Evolutionary conservation across 2,888 invertebrate genomes (phyloP), one percentile per base, ranked within the genome.

Genomic region (Acronicta psi): DNA sequence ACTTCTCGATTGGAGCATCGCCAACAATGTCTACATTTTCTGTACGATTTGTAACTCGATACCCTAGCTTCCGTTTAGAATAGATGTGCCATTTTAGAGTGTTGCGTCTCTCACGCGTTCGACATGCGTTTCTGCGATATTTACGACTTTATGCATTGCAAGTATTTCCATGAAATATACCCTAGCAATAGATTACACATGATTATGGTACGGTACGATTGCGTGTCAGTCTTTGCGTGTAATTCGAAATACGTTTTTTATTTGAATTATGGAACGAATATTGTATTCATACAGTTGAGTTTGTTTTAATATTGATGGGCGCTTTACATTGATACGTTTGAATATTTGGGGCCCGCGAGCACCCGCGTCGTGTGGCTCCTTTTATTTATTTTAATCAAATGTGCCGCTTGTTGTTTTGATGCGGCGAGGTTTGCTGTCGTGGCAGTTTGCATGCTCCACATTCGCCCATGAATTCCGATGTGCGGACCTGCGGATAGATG

Each of bases 311-410:
- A 79, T 80, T 84, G 74, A 80, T 77, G 68, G 74, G 59, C 56
- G 46, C 57, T 68, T 75, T 75, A 77, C 73, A 77, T 69, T 76
- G 78, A 67, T 69, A 75, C 59, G 75, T 77, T 77, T 75, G 75
- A 75, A 67, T 69, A 65, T 72, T 65, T 64, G 67, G 59, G 52
- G 59, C 60, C 45, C 53, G 72, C 63, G 75, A 18, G 46, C 36
- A 63, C 63, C 63, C 73, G 76, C 78, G 76, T 78, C 69, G 80
- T 86, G 84, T 84, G 82, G 85, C 85, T 86, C 85, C 83, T 90
- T 91, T 91, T 92, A 91, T 91, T 92, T 92, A 90, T 90, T 92
- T 92, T 91, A 89, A 92, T 92, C 89, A 92, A 92, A 92, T 89
- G 82, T 85, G 82, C 79, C 82, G 82, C 84, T 86, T 84, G 86